These are phyloP conservation scores for Orthonyx spaldingii DNA, from an alignment of 2,113 vertebrate genomes.

Conservation along the genomic window DNA sequence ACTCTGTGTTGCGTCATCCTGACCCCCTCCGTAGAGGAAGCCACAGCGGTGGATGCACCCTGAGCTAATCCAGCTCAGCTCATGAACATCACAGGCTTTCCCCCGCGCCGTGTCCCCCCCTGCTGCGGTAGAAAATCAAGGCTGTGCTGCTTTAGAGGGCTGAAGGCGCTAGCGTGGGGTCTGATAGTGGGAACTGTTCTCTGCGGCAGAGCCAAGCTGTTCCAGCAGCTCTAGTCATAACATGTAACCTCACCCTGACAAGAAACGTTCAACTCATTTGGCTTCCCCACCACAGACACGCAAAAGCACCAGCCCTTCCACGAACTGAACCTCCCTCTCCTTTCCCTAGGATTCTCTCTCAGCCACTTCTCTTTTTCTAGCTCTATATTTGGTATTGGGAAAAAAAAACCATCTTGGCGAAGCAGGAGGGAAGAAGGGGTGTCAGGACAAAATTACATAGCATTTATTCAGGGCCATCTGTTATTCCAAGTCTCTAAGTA, in stretches of 20 bases:
- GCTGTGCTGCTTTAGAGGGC: background rate
- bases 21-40: background rate
- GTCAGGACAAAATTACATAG: slow-evolving; percentile 50
- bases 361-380: background rate
- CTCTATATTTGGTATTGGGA: background rate
- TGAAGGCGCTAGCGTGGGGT: accelerated
- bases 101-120: accelerated
- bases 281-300: background rate
- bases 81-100: background rate
- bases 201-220: background rate
- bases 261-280: background rate
- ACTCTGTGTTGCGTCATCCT: background rate
- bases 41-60: background rate
- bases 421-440: slow-evolving; percentile 49
- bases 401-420: background rate
- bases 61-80: background rate
- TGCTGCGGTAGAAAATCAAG: accelerated
- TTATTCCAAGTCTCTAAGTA: slow-evolving; percentile 44
- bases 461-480: slow-evolving; percentile 58
- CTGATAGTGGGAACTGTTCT: background rate
- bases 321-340: background rate
- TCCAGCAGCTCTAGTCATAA: background rate
- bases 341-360: background rate
- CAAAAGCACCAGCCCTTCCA: background rate
- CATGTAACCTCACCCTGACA: background rate